Evolutionary conservation across 2,888 invertebrate species (phyloP), one percentile per base, ranked within the genome.

Genomic region (Apamea crenata): DNA sequence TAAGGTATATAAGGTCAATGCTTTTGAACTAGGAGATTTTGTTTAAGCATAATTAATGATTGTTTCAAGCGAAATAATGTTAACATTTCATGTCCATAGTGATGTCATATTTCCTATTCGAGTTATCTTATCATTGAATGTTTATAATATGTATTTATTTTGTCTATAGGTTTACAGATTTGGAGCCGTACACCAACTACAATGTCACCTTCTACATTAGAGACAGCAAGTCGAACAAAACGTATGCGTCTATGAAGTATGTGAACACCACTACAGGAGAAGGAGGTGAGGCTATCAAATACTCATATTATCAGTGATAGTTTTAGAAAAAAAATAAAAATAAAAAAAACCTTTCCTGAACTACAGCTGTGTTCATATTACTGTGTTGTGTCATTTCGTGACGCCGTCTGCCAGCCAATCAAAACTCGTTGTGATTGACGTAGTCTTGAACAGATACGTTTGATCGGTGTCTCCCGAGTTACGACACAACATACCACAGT

Each of bases 131-230:
- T 66, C 36, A 36, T 36, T 25, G 14, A 36, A 56, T 40, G n/a
- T 79, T 70, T 40, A 0, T 53, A 47, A 47, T 36, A 53, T 21
- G n/a, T 32, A 1, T 81, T 67, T 73, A 2, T 73, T 97, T 83
- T 69, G 63, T 69, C 16, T 21, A 95, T 92, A 97, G 97, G 67
- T 98, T 99, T 90, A 97, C 95, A 0, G 93, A 97, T 75, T 95
- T 99, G 70, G 96, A 97, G 82, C 98, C 99, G 0, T 98, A 96
- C 90, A 98, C 98, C 0, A 96, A 97, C n/a, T 99, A 99, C 92
- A 98, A 98, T 87, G 97, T 98, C 81, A 98, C 98, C 0, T 98
- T 99, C 74, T 98, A 98, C 93, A 98, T 98, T 0, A 96, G 97
- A 77, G 93, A 97, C 78, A 96, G 97, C 84, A 97, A 97, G 86